phyloP scores from a whole-genome alignment of 2,888 invertebrate genomes.

The Blera fallax region DNA sequence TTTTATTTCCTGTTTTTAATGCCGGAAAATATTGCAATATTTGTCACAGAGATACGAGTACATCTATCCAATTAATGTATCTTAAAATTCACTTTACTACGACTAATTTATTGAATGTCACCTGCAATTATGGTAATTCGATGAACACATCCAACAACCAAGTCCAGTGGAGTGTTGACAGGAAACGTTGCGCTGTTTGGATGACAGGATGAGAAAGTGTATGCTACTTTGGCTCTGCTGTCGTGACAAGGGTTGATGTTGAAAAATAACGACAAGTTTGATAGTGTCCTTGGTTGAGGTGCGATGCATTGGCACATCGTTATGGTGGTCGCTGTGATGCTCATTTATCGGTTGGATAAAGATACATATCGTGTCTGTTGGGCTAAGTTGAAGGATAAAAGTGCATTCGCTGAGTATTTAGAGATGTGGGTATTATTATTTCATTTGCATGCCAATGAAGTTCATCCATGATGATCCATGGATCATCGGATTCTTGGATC shows the following conservation, averaged over 20 bases:
- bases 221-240: conserved; percentile 18
- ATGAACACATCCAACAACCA: conserved; percentile 29
- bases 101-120: conserved; percentile 66
- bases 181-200: neutral
- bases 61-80: conserved; percentile 44
- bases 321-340: neutral
- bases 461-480: conserved; percentile 36
- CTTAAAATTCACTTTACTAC: conserved; percentile 49
- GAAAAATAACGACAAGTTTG: conserved; percentile 5
- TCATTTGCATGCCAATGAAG: conserved; percentile 65
- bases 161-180: neutral
- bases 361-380: conserved; percentile 6
- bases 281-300: conserved; percentile 35
- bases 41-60: conserved; percentile 6
- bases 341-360: neutral
- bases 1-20: conserved; percentile 8
- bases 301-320: neutral
- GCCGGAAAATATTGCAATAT: conserved; percentile 11
- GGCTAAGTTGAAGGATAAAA: conserved; percentile 9
- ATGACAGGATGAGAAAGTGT: conserved; percentile 2
- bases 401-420: conserved; percentile 26
- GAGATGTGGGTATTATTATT: conserved; percentile 16
- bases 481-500: conserved; percentile 37
- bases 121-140: conserved; percentile 63
- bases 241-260: neutral